A percentile compares a stretch with the other conserved stretches of the same genome.
Evolutionary conservation across 2,113 vertebrate species (phyloP).

Genomic region (Myotis brandtii): DNA sequence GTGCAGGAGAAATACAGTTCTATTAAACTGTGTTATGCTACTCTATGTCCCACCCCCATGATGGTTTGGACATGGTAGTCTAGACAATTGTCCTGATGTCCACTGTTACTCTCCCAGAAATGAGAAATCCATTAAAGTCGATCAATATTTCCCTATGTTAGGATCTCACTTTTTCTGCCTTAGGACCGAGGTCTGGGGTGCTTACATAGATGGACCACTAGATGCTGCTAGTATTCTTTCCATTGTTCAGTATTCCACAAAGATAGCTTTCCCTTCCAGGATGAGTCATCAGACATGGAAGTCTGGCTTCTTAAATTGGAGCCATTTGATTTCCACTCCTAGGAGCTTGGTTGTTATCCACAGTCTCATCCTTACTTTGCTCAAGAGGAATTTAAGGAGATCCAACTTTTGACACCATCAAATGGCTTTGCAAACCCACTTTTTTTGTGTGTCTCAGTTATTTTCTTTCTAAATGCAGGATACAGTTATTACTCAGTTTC

Average conservation of each 20-base stretch:
- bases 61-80: neutral
- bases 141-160: neutral
- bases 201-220: constrained; percentile 64
- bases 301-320: neutral
- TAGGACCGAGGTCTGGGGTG: neutral
- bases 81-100: neutral
- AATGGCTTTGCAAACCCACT: neutral
- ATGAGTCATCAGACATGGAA: neutral
- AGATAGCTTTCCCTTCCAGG: neutral
- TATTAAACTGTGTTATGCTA: neutral
- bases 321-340: neutral
- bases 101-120: neutral
- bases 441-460: neutral
- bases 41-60: neutral
- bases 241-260: neutral
- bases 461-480: constrained; percentile 16
- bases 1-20: neutral
- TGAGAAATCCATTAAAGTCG: neutral
- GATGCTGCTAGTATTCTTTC: constrained; percentile 77
- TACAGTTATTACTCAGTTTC: neutral
- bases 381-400: neutral
- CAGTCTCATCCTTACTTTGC: neutral
- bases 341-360: neutral
- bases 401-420: neutral
- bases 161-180: neutral